Percentiles rank a stretch among this genome's conserved stretches.
These are phyloP conservation scores for Drosophila vallismaia DNA, from an alignment of 2,888 invertebrate genomes.

Conservation along the genomic window DNA sequence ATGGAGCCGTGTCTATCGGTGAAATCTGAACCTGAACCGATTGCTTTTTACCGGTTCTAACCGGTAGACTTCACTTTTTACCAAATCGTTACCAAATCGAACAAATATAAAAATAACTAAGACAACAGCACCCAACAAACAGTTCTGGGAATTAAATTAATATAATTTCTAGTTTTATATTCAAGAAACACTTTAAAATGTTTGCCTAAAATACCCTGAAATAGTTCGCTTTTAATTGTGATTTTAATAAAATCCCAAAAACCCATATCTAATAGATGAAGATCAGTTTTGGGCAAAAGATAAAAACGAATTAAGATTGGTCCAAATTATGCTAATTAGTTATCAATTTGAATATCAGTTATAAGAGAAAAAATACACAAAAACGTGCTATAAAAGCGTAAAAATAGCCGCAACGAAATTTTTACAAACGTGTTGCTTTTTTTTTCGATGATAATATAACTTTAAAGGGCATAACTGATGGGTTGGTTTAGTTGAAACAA, in stretches of 20 bases:
- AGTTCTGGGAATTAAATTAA: conserved; percentile 52
- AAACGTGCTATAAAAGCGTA: background rate
- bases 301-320: background rate
- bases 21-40: conserved; percentile 49
- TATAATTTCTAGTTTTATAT: conserved; percentile 52
- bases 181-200: background rate
- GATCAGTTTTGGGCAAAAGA: background rate
- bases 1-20: conserved; percentile 3
- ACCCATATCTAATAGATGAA: no score
- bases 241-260: no score
- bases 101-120: conserved; percentile 2
- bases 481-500: no score
- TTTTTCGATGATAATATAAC: background rate
- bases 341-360: background rate
- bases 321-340: background rate
- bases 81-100: conserved; percentile 30
- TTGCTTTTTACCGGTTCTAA: conserved; percentile 60
- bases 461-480: background rate
- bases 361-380: background rate
- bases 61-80: conserved; percentile 55
- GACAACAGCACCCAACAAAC: conserved; percentile 20
- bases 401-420: conserved; percentile 1
- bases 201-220: no score
- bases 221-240: no score
- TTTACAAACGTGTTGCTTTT: background rate